Percentiles rank a stretch among this genome's conserved stretches.
These are phyloP conservation scores for Spermophilus dauricus DNA, from an alignment of 2,113 vertebrate species.

Conservation along the genomic window DNA sequence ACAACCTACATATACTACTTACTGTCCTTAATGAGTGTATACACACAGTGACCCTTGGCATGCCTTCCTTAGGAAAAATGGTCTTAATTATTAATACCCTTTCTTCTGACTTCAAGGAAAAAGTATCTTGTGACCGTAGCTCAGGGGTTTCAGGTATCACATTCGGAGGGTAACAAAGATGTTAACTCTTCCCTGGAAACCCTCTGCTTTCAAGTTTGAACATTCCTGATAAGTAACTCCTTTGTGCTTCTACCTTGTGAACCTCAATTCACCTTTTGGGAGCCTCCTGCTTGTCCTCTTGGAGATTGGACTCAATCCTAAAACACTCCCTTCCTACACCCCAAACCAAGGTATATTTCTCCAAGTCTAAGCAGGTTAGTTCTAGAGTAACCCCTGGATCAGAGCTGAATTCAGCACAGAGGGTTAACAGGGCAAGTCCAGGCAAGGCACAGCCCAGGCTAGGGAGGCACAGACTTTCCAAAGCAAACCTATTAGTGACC, in stretches of 20 bases:
- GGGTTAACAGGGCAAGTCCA: no score
- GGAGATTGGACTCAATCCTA: background rate
- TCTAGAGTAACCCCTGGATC: background rate
- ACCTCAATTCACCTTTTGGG: background rate
- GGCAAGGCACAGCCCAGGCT: background rate
- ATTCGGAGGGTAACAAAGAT: background rate
- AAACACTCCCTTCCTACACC: background rate
- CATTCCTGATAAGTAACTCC: background rate
- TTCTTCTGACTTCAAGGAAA: background rate
- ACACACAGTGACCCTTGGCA: background rate
- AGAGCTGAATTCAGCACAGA: background rate
- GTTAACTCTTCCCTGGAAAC: background rate
- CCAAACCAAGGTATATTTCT: background rate
- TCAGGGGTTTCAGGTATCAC: background rate
- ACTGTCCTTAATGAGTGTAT: background rate
- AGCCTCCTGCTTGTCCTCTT: background rate
- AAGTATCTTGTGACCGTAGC: background rate
- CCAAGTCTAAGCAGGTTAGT: background rate
- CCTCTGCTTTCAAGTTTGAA: background rate
- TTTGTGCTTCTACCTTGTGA: background rate
- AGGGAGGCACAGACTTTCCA: background rate
- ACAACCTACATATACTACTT: background rate
- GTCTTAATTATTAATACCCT: background rate
- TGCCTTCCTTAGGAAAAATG: slow-evolving; percentile 12
- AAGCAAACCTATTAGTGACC: background rate